Evolutionary conservation across 2,113 vertebrate species (phyloP), one percentile per base, ranked within the genome.

Genomic region (Antennarius striatus): DNA sequence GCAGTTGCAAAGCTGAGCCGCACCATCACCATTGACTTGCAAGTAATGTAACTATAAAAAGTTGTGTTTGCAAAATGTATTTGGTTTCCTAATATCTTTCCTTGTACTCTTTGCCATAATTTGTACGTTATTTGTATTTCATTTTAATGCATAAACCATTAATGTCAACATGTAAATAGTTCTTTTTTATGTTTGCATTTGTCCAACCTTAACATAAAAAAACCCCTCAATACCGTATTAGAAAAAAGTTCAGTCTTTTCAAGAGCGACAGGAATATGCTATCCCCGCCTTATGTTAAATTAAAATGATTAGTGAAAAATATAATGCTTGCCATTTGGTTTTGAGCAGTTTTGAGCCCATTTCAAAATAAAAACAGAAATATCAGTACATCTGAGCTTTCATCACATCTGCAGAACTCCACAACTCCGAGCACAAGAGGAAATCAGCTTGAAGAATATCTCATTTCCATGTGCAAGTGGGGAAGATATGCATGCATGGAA

Each of bases 1-100:
- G 75, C 79, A 83, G 62, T 74, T 78, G 87, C 87, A 77, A 71
- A 88, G 57, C 82, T 88, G 86, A 89, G 89, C 85, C 86, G 73
- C 54, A 53, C 43, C 39, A 81, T 84, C 59, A 75, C 56, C 17
- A 3, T 62, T 46, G 48, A 76, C 56, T 71, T 67, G 82, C 61
- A 65, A 63, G 47, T 61, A 63, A 73, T 80, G 40, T 46, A 17
- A n/a, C 9, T 39, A 54, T 53, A 51, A 58, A 22, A 47, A 68
- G 56, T 69, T 58, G 45, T 54, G 43, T 79, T 71, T 73, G 53
- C 56, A 63, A 82, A 63, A 58, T 72, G 51, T 73, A 56, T 70
- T 82, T 81, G 59, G 43, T 71, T 73, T 79, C 12, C 46, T 63
- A 60, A 22, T 56, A 77, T 73, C 51, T 76, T 71, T 73, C 65